Base-by-base conservation (phyloP, 2,113 vertebrate species). In the Salvelinus alpinus region DNA sequence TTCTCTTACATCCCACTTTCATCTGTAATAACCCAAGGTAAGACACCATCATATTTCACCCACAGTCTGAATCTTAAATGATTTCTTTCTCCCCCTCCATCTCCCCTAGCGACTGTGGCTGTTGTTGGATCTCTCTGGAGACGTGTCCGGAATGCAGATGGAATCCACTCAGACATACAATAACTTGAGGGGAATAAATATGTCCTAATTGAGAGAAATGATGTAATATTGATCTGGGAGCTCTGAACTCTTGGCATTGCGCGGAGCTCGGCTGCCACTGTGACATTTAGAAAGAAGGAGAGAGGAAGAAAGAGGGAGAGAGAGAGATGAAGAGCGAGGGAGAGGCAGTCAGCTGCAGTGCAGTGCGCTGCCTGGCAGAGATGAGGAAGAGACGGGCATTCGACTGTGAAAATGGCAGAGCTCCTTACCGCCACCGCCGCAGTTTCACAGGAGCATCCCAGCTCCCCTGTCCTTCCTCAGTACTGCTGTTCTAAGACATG, bases 161-260 rank as follows among this genome's bases (percentile, higher is more conserved):
- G 82, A 78, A 62, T 88, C 81, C 84, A 83, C 74, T 75, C 77
- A 86, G 83, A 89, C 82, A 85, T 89, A 88, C 87, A 85, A 82
- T 89, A 74, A 75, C 57, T 81, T 85, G 78, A 87, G 82, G 84
- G 69, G 86, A 91, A 90, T 84, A 92, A 94, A 89, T 78, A 84
- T 84, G 82, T 80, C 73, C 87, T 86, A 91, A 86, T 91, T 89
- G 89, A 85, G 84, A 88, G 91, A 93, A 88, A 83, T 89, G 75
- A 89, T 90, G 85, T 87, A 85, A 88, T 92, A 91, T 88, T 87
- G 88, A 81, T 82, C 80, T 82, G 75, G 22, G 76, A 82, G 88
- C 83, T 79, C 87, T 81, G 80, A 90, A 85, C 67, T 88, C 85
- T 20, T 90, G 86, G 73, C 88, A 75, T 44, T 65, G 72, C 24